These are phyloP conservation scores for Suncus etruscus DNA, from an alignment of 2,113 vertebrate genomes.

Conservation along the genomic window DNA sequence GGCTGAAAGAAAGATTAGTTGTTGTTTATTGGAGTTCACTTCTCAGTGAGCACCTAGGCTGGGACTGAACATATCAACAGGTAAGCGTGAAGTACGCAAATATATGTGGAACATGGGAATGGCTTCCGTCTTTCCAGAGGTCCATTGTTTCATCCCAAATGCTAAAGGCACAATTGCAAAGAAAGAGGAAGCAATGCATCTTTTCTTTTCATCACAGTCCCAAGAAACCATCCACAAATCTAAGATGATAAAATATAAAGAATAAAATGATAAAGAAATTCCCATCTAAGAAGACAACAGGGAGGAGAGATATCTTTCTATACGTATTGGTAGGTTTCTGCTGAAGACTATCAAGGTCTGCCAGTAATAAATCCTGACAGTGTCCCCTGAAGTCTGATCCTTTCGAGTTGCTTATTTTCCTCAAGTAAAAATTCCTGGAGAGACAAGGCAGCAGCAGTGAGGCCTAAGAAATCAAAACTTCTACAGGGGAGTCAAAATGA, in stretches of 20 bases:
- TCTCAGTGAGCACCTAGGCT: conserved; percentile 58
- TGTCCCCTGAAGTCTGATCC: neutral
- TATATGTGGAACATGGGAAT: neutral
- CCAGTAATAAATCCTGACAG: conserved; percentile 13
- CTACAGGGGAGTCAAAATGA: conserved; percentile 11
- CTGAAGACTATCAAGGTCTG: neutral
- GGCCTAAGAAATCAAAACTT: conserved; percentile 42
- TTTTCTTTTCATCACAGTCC: conserved; percentile 38
- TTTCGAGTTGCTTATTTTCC: neutral
- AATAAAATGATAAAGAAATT: conserved; percentile 39
- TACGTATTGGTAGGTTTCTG: conserved; percentile 13
- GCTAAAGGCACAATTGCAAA: conserved; percentile 36
- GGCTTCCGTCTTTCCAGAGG: conserved; percentile 9
- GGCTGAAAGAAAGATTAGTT: conserved; percentile 85
- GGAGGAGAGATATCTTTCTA: conserved; percentile 34
- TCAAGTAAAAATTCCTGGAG: conserved; percentile 18
- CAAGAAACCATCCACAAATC: conserved; percentile 48
- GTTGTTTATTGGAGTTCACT: conserved; percentile 74
- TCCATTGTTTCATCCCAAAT: conserved; percentile 62
- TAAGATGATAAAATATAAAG: neutral
- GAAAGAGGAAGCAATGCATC: conserved; percentile 40
- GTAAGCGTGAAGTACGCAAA: neutral
- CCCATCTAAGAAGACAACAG: conserved; percentile 52
- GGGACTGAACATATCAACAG: conserved; percentile 67
- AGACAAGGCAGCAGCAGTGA: neutral